These are phyloP conservation scores for Channa striata DNA, from an alignment of 2,797 vertebrate genomes.

Conservation along the genomic window DNA sequence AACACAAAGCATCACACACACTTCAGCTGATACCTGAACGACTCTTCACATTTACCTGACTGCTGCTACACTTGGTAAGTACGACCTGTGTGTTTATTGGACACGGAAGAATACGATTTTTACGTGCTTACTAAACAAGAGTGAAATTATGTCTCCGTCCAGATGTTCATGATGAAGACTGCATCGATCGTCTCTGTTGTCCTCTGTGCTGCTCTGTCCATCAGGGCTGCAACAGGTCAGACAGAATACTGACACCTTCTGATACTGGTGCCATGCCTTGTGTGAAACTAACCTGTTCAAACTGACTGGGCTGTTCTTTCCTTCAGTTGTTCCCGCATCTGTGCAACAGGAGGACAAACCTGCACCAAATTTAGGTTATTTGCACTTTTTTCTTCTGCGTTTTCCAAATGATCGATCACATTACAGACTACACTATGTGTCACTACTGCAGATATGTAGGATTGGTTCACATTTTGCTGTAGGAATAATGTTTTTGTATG, in stretches of 20 bases:
- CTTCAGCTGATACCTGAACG: conserved; percentile 2
- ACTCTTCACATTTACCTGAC: neutral
- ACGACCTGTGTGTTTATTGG: neutral
- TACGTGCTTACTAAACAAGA: neutral
- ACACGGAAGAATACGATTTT: neutral
- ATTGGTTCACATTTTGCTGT: too few relatives aligned
- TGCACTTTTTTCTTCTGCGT: neutral
- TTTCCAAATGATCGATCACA: too few relatives aligned
- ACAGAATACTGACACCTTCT: neutral
- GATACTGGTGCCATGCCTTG: too few relatives aligned
- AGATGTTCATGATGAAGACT: conserved; percentile 28
- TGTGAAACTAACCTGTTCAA: too few relatives aligned
- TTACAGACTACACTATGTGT: too few relatives aligned
- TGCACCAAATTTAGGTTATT: neutral
- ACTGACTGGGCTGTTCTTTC: neutral
- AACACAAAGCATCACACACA: neutral
- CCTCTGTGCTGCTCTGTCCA: conserved; percentile 1
- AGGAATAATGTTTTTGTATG: too few relatives aligned
- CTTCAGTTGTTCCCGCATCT: conserved; percentile 2
- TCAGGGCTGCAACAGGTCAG: conserved; percentile 22
- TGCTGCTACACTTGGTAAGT: conserved; percentile 15
- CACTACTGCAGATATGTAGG: too few relatives aligned
- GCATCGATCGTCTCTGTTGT: conserved; percentile 9
- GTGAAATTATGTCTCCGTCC: neutral
- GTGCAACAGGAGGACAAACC: neutral